Conservation (phyloP, 2,888 invertebrate genomes). For the Liopterus haemorrhoidalis region DNA sequence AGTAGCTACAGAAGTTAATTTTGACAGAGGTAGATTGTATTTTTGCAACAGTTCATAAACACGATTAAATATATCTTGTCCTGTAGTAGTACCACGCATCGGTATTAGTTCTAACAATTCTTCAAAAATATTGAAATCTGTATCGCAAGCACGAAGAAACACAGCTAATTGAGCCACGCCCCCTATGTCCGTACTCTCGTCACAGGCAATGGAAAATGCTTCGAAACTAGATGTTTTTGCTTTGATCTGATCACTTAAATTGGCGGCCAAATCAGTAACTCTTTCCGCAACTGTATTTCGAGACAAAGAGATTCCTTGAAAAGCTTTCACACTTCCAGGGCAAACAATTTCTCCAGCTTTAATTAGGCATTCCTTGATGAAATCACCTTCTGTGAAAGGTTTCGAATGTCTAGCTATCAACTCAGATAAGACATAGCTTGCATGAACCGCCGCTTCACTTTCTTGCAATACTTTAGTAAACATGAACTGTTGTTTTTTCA, state of each 20-base stretch:
- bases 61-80: too few relatives aligned
- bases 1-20: too few relatives aligned
- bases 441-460: constrained; percentile 26
- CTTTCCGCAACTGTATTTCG: constrained; percentile 28
- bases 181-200: constrained; percentile 24
- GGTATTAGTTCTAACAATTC: too few relatives aligned
- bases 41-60: too few relatives aligned
- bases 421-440: too few relatives aligned
- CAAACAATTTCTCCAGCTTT: constrained; percentile 30
- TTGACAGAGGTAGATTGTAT: too few relatives aligned
- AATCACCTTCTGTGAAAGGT: constrained; percentile 29
- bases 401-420: constrained; percentile 29
- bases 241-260: constrained; percentile 21
- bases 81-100: too few relatives aligned
- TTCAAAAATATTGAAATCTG: too few relatives aligned
- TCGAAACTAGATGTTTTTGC: constrained; percentile 27
- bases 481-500: constrained; percentile 29
- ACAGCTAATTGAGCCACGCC: too few relatives aligned
- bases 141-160: too few relatives aligned
- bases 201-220: constrained; percentile 27
- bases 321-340: constrained; percentile 27
- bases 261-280: constrained; percentile 19
- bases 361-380: constrained; percentile 29
- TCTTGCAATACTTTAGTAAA: constrained; percentile 29
- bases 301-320: constrained; percentile 28